Evolutionary conservation across 2,797 vertebrate genomes (phyloP).

Genomic region (Psittacula echo): DNA sequence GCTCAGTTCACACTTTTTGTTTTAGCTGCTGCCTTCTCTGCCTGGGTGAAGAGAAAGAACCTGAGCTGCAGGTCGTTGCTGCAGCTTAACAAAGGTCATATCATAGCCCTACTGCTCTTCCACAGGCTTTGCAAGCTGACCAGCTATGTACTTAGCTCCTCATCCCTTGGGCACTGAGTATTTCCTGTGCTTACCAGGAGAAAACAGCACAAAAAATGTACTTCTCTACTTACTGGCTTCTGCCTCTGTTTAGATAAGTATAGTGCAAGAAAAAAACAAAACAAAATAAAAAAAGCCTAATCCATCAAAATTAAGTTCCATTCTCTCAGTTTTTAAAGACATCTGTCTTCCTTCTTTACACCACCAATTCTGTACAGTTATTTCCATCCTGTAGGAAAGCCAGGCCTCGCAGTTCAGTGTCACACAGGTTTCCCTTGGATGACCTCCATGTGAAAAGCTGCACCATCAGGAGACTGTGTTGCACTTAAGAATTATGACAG

Average conservation of each 20-base stretch:
- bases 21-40: not conserved
- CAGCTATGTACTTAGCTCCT: not conserved
- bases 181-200: not conserved
- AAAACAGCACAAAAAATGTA: not conserved
- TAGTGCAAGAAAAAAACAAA: not conserved
- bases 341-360: not conserved
- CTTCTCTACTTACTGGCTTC: not conserved
- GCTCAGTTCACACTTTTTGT: not conserved
- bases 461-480: not conserved
- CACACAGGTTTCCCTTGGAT: not conserved
- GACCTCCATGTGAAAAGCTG: not conserved
- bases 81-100: fast-evolving
- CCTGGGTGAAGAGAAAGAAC: not conserved
- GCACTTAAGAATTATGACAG: not conserved
- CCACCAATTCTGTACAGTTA: not conserved
- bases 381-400: not conserved
- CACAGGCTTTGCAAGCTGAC: not conserved
- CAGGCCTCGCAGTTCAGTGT: not conserved
- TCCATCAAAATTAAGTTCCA: not conserved
- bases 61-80: not conserved
- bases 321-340: not conserved
- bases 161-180: not conserved
- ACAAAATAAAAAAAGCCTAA: not conserved
- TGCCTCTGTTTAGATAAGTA: not conserved
- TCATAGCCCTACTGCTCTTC: not conserved